These are phyloP conservation scores for Salticus scenicus DNA, from an alignment of 2,888 invertebrate species.

Conservation along the genomic window DNA sequence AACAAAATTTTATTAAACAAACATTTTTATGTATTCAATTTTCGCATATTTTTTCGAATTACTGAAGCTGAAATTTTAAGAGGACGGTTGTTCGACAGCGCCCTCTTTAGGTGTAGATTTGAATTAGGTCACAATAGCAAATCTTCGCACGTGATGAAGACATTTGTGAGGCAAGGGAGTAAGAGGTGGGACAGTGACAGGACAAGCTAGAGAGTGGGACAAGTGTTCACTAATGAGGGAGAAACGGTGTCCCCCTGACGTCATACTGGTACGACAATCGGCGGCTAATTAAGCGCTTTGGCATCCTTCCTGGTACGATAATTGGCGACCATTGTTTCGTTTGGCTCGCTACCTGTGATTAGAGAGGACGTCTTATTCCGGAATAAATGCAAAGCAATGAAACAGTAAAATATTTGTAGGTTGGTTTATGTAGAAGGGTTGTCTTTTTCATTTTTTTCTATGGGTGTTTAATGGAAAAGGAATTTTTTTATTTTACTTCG, in stretches of 20 bases:
- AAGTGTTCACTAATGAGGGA: conserved; percentile 64
- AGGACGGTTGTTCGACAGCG: not conserved
- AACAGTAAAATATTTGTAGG: conserved; percentile 1
- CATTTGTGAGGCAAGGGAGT: conserved; percentile 14
- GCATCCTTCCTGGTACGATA: conserved; percentile 27
- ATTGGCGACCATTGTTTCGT: conserved; percentile 48
- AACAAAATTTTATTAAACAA: too few relatives aligned
- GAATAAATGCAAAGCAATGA: conserved; percentile 12
- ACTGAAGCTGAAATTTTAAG: not conserved
- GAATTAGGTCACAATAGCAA: conserved; percentile 23
- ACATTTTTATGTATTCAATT: too few relatives aligned
- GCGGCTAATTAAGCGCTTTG: conserved; percentile 53
- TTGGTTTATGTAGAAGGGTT: too few relatives aligned
- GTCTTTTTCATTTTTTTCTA: too few relatives aligned
- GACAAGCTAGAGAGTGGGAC: conserved; percentile 37
- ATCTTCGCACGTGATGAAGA: conserved; percentile 45
- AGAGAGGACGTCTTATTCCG: not conserved
- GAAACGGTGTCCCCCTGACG: conserved; percentile 52
- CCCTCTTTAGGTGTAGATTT: conserved; percentile 33
- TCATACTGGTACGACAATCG: conserved; percentile 49
- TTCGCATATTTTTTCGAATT: too few relatives aligned
- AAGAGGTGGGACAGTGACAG: not conserved
- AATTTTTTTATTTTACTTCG: too few relatives aligned
- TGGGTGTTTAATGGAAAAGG: too few relatives aligned
- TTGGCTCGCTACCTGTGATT: conserved; percentile 16